A percentile compares a stretch with the other conserved stretches of the same genome.
phyloP scores from a whole-genome alignment of 2,888 invertebrate genomes.

The Autographa gamma region DNA sequence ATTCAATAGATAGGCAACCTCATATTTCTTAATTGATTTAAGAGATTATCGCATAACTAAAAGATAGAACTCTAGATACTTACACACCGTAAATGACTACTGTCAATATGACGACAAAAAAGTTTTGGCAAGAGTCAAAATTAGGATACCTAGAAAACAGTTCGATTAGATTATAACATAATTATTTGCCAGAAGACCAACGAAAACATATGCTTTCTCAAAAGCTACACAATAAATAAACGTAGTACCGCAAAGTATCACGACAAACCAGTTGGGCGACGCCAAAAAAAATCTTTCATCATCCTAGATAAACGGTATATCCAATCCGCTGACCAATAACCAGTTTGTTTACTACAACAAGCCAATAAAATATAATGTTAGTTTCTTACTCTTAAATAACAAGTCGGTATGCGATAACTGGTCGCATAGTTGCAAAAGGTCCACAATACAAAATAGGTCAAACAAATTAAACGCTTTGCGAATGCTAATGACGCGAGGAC shows the following conservation, averaged over 20 bases:
- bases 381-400: constrained; percentile 52
- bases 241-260: constrained; percentile 40
- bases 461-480: constrained; percentile 54
- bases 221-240: constrained; percentile 38
- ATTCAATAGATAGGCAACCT: too few relatives aligned
- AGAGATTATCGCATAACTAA: not conserved
- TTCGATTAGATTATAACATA: not conserved
- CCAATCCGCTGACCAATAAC: constrained; percentile 52
- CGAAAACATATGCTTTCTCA: not conserved
- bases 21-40: too few relatives aligned
- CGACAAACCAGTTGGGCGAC: constrained; percentile 36
- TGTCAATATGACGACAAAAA: too few relatives aligned
- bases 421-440: constrained; percentile 56
- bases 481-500: constrained; percentile 55
- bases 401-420: constrained; percentile 51
- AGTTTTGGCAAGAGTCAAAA: not conserved
- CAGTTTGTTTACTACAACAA: constrained; percentile 53
- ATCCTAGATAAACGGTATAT: constrained; percentile 49
- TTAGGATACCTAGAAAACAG: not conserved
- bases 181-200: not conserved
- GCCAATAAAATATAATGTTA: constrained; percentile 51
- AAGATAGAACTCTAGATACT: not conserved
- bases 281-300: constrained; percentile 44
- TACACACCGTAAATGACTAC: not conserved
- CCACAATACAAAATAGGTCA: constrained; percentile 62